phyloP scores from a whole-genome alignment of 2,113 vertebrate species.

The Pollachius pollachius region DNA sequence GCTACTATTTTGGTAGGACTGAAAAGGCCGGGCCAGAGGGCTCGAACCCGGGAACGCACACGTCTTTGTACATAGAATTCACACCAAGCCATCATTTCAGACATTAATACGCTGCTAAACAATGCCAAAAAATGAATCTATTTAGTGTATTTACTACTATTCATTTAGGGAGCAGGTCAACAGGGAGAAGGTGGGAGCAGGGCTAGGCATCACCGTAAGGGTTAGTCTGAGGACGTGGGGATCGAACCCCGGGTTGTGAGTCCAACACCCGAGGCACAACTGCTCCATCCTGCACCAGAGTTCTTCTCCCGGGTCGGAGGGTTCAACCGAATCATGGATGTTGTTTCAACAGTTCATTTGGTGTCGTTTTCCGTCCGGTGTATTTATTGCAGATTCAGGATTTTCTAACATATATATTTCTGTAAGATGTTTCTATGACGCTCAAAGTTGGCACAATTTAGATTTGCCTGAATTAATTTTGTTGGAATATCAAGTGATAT shows the following conservation, averaged over 20 bases:
- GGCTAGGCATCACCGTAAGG: too few relatives aligned
- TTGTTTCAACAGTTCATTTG: slow-evolving; percentile 46
- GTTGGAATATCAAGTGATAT: too few relatives aligned
- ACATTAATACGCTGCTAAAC: slow-evolving; percentile 76
- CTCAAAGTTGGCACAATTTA: slow-evolving; percentile 28
- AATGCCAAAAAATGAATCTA: slow-evolving; percentile 75
- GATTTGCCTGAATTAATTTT: too few relatives aligned
- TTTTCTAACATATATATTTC: slow-evolving; percentile 44
- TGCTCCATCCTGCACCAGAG: slow-evolving; percentile 4
- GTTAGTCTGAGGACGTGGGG: too few relatives aligned
- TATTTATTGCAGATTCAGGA: slow-evolving; percentile 42
- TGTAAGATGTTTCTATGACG: slow-evolving; percentile 43
- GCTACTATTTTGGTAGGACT: slow-evolving; percentile 72
- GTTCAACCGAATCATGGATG: slow-evolving; percentile 38
- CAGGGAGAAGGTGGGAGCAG: too few relatives aligned
- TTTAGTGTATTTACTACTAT: slow-evolving; percentile 47
- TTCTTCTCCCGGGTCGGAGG: slow-evolving; percentile 27
- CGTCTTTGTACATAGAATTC: slow-evolving; percentile 60
- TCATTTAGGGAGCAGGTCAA: slow-evolving; percentile 18
- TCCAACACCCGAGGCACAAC: too few relatives aligned
- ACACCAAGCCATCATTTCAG: slow-evolving; percentile 73
- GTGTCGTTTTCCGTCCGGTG: slow-evolving; percentile 40
- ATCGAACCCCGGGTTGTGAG: too few relatives aligned
- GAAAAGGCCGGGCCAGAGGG: slow-evolving; percentile 58
- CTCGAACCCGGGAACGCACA: slow-evolving; percentile 50